A percentile compares a stretch with the other conserved stretches of the same genome.
phyloP scores from a whole-genome alignment of 1,140 invertebrate genomes.

The Meloidogyne floridensis region DNA sequence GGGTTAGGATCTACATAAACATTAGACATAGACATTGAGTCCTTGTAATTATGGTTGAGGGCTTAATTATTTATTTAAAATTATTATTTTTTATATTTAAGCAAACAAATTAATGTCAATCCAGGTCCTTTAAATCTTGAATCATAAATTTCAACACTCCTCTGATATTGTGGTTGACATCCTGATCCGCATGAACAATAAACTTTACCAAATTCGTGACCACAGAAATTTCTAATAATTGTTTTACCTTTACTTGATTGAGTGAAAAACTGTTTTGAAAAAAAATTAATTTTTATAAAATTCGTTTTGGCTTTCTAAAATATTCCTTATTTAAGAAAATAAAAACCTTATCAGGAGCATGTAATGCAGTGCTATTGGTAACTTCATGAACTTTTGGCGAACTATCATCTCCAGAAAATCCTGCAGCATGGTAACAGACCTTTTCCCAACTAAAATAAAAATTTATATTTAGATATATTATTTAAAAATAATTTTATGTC shows the following conservation, averaged over 20 bases:
- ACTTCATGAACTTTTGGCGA: neutral
- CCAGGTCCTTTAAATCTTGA: constrained; percentile 8
- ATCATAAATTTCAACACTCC: neutral
- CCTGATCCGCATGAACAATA: neutral
- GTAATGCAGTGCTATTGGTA: neutral
- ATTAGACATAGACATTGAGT: constrained; percentile 10
- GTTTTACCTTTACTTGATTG: constrained; percentile 7
- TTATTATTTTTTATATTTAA: neutral
- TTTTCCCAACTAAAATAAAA: constrained; percentile 5
- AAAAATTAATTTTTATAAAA: neutral
- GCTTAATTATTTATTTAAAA: neutral
- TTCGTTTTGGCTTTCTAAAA: too few relatives aligned
- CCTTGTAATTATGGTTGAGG: neutral
- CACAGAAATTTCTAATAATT: neutral
- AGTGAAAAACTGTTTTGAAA: neutral
- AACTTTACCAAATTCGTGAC: neutral
- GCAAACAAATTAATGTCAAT: neutral
- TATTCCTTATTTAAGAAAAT: neutral
- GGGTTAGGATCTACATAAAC: neutral
- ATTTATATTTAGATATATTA: neutral
- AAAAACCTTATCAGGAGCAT: constrained; percentile 13
- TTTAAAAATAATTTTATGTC: too few relatives aligned
- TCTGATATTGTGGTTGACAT: neutral
- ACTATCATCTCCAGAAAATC: neutral
- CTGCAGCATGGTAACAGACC: constrained; percentile 19